Conservation (phyloP, 2,797 vertebrate species). For the Ptychadena robeensis region DNA sequence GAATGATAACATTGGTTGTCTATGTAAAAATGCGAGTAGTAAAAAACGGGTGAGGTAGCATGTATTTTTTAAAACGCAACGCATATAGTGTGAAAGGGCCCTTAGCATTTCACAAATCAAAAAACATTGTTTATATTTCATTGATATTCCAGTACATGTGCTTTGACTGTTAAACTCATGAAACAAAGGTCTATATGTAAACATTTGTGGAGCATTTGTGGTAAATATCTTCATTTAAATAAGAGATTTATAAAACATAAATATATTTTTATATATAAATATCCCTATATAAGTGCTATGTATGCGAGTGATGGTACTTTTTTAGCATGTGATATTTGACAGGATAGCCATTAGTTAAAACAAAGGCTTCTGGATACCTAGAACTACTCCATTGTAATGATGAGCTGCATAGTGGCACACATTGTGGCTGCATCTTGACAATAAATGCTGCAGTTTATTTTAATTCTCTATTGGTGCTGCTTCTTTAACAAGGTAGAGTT, state of each 20-base stretch:
- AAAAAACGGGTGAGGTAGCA: too few species aligned
- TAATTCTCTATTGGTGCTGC: neutral
- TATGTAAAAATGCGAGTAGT: too few species aligned
- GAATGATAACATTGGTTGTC: too few species aligned
- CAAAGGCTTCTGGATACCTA: neutral
- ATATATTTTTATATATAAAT: constrained; percentile 38
- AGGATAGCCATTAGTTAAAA: neutral
- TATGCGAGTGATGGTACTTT: constrained; percentile 5
- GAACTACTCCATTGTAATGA: neutral
- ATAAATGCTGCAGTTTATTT: neutral
- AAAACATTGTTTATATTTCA: neutral
- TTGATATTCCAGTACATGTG: neutral
- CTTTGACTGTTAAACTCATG: constrained; percentile 33
- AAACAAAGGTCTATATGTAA: neutral
- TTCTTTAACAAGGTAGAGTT: neutral
- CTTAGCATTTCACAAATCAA: neutral
- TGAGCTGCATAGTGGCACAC: neutral
- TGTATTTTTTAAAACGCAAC: too few species aligned
- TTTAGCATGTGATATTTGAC: neutral
- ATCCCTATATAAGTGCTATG: neutral
- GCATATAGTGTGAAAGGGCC: too few species aligned
- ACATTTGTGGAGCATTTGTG: constrained; percentile 10
- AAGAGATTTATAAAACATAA: constrained; percentile 1
- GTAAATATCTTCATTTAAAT: constrained; percentile 3
- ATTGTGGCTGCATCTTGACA: neutral